Evolutionary conservation across 2,797 vertebrate species (phyloP).

Genomic region (Chrysocyon brachyurus): DNA sequence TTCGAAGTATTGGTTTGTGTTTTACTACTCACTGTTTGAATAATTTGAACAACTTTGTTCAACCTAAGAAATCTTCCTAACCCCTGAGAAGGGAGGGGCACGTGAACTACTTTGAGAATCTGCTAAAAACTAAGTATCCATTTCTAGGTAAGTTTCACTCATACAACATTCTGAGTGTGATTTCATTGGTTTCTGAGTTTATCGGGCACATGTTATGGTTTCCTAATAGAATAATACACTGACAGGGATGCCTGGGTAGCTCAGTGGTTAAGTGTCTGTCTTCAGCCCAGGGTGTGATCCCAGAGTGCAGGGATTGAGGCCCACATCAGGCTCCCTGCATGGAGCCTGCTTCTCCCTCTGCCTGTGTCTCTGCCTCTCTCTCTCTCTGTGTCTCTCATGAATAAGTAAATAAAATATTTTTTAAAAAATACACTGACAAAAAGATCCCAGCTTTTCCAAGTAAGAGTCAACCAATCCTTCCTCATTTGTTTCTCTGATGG

Average conservation of each 20-base stretch:
- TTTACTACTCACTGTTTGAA: conserved; percentile 7
- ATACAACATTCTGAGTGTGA: not conserved
- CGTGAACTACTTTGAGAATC: not conserved
- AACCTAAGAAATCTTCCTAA: conserved; percentile 27
- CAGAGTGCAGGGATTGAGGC: too few relatives aligned
- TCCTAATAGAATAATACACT: not conserved
- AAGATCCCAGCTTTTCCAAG: not conserved
- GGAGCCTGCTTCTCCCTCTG: too few relatives aligned
- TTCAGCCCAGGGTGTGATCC: too few relatives aligned
- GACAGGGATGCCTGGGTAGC: too few relatives aligned
- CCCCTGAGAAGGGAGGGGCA: not conserved
- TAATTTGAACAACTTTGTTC: not conserved
- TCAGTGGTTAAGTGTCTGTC: too few relatives aligned
- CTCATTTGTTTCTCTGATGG: not conserved
- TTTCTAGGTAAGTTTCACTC: conserved; percentile 1
- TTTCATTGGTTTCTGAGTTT: conserved; percentile 10
- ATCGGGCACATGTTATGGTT: not conserved
- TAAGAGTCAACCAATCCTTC: not conserved
- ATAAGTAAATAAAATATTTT: too few relatives aligned
- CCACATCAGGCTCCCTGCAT: too few relatives aligned
- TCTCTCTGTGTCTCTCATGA: too few relatives aligned
- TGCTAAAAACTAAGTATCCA: not conserved
- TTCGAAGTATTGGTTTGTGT: not conserved
- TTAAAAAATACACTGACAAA: not conserved
- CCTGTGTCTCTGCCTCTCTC: too few relatives aligned